Conservation (phyloP, 2,888 invertebrate species). For the Tholera decimalis region DNA sequence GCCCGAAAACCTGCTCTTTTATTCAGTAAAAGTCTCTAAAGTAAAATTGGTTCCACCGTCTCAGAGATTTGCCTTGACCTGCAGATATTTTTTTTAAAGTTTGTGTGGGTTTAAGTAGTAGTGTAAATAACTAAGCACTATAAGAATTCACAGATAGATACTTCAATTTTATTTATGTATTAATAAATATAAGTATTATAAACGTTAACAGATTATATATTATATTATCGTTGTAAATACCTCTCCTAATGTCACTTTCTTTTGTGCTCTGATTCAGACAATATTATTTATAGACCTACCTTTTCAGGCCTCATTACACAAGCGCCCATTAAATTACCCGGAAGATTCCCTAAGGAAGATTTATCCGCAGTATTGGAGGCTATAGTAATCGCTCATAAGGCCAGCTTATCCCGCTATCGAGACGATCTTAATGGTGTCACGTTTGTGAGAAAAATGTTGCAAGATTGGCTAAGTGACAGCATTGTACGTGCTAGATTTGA, state of each 20-base stretch:
- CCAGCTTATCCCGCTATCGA: conserved; percentile 17
- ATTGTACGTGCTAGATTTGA: conserved; percentile 25
- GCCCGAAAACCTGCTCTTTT: too few species aligned
- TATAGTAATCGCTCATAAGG: conserved; percentile 19
- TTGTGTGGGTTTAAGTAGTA: too few species aligned
- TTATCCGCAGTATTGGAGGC: conserved; percentile 21
- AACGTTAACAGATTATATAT: too few species aligned
- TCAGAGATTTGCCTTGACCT: too few species aligned
- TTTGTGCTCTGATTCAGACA: background rate
- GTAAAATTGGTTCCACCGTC: too few species aligned
- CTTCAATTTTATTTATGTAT: too few species aligned
- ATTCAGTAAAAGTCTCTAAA: too few species aligned
- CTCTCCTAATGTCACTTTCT: background rate
- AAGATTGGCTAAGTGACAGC: conserved; percentile 5
- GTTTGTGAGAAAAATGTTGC: conserved; percentile 28
- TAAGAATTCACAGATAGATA: too few species aligned
- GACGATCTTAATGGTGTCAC: conserved; percentile 42
- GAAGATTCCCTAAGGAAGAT: conserved; percentile 18
- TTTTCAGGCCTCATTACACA: conserved; percentile 18
- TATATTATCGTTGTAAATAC: background rate
- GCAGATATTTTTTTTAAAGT: too few species aligned
- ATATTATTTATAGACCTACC: conserved; percentile 11
- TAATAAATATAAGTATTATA: too few species aligned
- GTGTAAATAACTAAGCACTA: too few species aligned
- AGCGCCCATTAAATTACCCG: conserved; percentile 16